Evolutionary conservation across 2,113 vertebrate species (phyloP), one percentile per base, ranked within the genome.

Genomic region (Ceyx melanurus): DNA sequence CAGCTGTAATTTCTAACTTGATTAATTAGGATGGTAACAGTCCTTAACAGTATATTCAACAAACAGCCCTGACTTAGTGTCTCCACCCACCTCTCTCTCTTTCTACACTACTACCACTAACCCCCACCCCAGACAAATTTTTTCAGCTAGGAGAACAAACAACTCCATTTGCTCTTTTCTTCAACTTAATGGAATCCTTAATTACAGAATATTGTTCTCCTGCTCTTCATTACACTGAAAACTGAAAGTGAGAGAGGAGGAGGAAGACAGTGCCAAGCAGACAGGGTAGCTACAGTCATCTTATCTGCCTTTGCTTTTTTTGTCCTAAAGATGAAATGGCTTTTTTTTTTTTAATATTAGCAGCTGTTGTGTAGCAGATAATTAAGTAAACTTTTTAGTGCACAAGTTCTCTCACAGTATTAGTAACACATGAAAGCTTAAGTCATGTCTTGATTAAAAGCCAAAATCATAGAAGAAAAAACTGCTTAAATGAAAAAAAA

Each of bases 121-220:
- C 96, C 93, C 64, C 97, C 95, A 96, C 96, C 97, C 97, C 97
- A 97, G 98, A 98, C 97, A 98, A 95, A 98, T 98, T 98, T 97
- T 98, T 98, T 97, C 96, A 97, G 97, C 98, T 97, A 97, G 98
- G 98, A 98, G 98, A 99, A 99, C 98, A 99, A 99, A 99, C 98
- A 98, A 98, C 98, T 98, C 98, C 98, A 98, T 99, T 99, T 99
- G 99, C 99, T 99, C 99, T 98, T 98, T 99, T 98, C 98, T 98
- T 98, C 95, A 98, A 98, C 98, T 99, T 99, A 99, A 99, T 99
- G 98, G 98, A 99, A 99, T 99, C 98, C 98, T 99, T 99, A 99
- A 99, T 99, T 99, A 99, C 99, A 99, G 98, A 99, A 99, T 98
- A 99, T 99, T 99, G 98, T 98, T 98, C 98, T 98, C 98, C 88